Base-by-base conservation (phyloP, 2,797 vertebrate species). In the Eutrigla gurnardus region DNA sequence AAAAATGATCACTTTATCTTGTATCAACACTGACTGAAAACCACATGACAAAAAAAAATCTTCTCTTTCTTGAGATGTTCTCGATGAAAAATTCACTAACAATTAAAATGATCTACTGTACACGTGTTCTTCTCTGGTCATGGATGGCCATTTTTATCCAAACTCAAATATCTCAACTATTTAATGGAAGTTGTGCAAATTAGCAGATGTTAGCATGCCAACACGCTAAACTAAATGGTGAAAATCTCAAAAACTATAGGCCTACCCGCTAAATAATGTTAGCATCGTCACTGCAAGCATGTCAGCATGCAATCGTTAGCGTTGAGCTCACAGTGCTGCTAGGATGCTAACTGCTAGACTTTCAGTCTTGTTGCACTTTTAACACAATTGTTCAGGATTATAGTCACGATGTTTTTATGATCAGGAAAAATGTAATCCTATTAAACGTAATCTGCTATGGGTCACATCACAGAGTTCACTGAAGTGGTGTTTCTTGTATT, bases 1-100 rank as follows among this genome's bases (percentile, higher is more conserved):
- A 89, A 92, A 91, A 79, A 70, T 53, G 0, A 63, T 53, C 6
- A 73, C 42, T 47, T 68, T 43, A 83, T 82, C 12, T 35, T 76
- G 4, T 50, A 59, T 78, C 17, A 58, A 18, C 33, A 12, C 39
- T 81, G 54, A 61, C 14, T 63, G 35, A 46, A 58, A 53, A 52
- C 6, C 15, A 35, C 39, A 15, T 66, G 52, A 65, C 18, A 6
- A 40, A 10, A 46, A 53, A 47, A 3, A 46, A 17, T 42, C 10
- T 17, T 9, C 13, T 63, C 40, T 60, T n/a, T 60, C 15, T 53
- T 50, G 8, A 32, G 18, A 49, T 15, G 25, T 55, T 68, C 8
- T 49, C 3, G 25, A 35, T 17, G 5, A 42, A 65, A 39, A 13
- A 46, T 35, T 5, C 5, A 45, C 35, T 15, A 42, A 36, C 15